Evolutionary conservation across 35 echinoderm and acorn worm species (phyloP).

Genomic region (Strongylocentrotus purpuratus): DNA sequence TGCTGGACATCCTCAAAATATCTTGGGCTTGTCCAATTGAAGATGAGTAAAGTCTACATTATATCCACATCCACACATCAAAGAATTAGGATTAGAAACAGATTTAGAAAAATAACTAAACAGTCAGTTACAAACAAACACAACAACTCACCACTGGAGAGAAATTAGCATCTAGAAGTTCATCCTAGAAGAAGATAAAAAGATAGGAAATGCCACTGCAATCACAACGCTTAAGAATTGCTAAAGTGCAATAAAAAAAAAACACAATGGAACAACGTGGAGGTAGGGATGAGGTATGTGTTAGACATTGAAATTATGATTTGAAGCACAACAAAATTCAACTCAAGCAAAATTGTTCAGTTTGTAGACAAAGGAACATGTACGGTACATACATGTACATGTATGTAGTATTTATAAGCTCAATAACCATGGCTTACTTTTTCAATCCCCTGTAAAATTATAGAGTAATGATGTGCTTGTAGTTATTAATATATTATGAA

Average conservation of each 20-base stretch:
- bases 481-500: too few species aligned
- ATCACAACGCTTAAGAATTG: constrained; percentile 10
- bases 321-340: not conserved
- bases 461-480: too few species aligned
- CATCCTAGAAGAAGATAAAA: constrained; percentile 39
- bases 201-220: constrained; percentile 13
- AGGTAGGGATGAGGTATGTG: not conserved
- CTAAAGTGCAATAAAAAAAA: not conserved
- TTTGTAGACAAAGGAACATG: not conserved
- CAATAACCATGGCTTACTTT: too few species aligned
- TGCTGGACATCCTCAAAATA: too few species aligned
- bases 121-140: not conserved
- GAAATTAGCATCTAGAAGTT: constrained; percentile 48
- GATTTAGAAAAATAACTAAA: not conserved
- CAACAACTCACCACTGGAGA: constrained; percentile 31
- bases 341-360: not conserved
- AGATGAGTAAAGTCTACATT: too few species aligned
- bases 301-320: not conserved
- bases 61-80: too few species aligned
- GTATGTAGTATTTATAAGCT: too few species aligned
- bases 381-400: too few species aligned
- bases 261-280: not conserved
- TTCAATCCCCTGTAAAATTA: too few species aligned
- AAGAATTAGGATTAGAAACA: too few species aligned
- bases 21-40: too few species aligned